Evolutionary conservation across 2,888 invertebrate species (phyloP), one percentile per base, ranked within the genome.

Genomic region (Drosophila affinis): DNA sequence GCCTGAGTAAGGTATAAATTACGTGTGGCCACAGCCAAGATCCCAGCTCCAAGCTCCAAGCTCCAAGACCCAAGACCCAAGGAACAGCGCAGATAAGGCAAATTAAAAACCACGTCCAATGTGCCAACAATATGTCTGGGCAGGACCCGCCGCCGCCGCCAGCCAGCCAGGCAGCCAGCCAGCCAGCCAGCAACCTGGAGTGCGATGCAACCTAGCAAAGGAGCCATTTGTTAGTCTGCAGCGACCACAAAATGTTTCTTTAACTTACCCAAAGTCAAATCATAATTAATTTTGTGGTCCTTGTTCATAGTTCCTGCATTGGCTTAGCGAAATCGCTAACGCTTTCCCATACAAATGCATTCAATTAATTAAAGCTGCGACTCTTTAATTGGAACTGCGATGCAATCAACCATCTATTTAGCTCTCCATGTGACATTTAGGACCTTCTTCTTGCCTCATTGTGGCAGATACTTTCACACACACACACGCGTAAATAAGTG

Each of bases 61-160:
- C 32, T 5, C 17, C 29, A 32, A 29, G 17, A 29, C 52, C 10
- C 2, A n/a, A 39, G 39, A 39, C 7, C 39, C 39, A 39, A 39
- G 39, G 39, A 39, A 52, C 52, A 64, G 56, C 57, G 39, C 49
- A 77, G 77, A 77, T 77, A 77, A 77, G 71, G 75, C 70, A 77
- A 77, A 77, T 77, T 77, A 77, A 77, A 77, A 77, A 74, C 69
- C 74, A 77, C 77, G 77, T 74, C 63, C 62, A 73, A 65, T 73
- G 77, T 58, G 58, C 60, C 62, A 76, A 72, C 76, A 76, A 75
- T 76, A 56, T 65, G 65, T 64, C 64, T 71, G 73, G 57, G 39
- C 39, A 32, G 48, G 5, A 5, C 29, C 39, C 14, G 17, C 32
- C 6, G 39, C 14, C 39, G 2, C 39, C 39, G 34, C 10, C 12